Evolutionary conservation across 2,888 invertebrate species (phyloP), one percentile per base, ranked within the genome.

Genomic region (Monochamus alternatus): DNA sequence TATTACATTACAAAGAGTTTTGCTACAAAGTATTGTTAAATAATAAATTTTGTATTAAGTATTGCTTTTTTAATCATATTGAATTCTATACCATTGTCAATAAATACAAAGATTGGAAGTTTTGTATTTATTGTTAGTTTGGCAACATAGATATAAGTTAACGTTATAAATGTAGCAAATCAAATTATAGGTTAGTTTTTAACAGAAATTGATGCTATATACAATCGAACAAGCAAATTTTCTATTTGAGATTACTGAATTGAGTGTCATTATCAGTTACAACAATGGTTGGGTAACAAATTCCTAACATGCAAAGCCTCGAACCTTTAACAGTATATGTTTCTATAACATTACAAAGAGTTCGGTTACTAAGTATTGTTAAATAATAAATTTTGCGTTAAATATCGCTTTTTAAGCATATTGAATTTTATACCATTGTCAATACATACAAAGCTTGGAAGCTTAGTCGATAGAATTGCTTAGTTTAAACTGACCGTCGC

Each of bases 401-500:
- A 47, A 9, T 9, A 44, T 0, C 2, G 47, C 12, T 47, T 47
- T 9, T 47, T 3, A 47, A 47, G 9, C 12, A 47, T 47, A 10
- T 12, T 12, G 47, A 47, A 47, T 43, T 47, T 12, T 10, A 8
- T 47, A 9, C 47, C 4, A 52, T 31, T 52, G 32, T 31, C 14
- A 55, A 31, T 52, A 66, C 38, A 7, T n/a, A 30, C 14, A 22
- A 30, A 59, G 58, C 38, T 10, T 58, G 14, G 43, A 22, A 32
- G 14, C n/a, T 1, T 52, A 52, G 52, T 52, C 51, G 30, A 47
- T 44, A 3, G 14, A 38, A 8, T n/a, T 43, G 32, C 5, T n/a
- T 32, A 59, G 9, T 22, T 44, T 55, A 14, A 44, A 78, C 77
- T 76, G 90, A 96, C 97, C 97, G 90, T 96, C 96, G 87, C 93